Evolutionary conservation across 2,888 invertebrate genomes (phyloP).

Genomic region (Napeogenes inachia): DNA sequence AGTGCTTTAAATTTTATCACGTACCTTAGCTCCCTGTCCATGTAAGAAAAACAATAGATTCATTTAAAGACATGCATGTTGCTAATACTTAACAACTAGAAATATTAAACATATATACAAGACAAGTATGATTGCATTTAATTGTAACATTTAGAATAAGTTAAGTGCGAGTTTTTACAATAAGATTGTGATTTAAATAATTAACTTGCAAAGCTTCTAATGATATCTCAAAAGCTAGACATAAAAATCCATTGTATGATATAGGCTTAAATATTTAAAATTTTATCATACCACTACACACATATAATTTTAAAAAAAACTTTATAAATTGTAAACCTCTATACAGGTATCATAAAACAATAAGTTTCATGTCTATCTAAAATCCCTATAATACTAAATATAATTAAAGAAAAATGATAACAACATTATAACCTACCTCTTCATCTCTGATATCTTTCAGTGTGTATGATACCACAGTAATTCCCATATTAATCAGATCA

Average conservation of each 20-base stretch:
- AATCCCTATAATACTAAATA: neutral
- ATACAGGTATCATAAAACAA: too few species aligned
- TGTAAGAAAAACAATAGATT: slow-evolving; percentile 48
- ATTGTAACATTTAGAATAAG: too few species aligned
- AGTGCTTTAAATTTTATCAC: slow-evolving; percentile 35
- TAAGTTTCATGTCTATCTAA: neutral
- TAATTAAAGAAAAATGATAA: neutral
- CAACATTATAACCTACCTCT: slow-evolving; percentile 82
- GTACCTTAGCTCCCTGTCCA: slow-evolving; percentile 72
- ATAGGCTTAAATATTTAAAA: too few species aligned
- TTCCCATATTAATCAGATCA: slow-evolving; percentile 97
- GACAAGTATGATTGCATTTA: too few species aligned
- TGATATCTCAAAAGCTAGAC: neutral
- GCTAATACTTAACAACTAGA: too few species aligned
- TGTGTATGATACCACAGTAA: slow-evolving; percentile 96
- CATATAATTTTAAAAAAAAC: too few species aligned
- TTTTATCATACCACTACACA: too few species aligned
- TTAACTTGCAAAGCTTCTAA: slow-evolving; percentile 5
- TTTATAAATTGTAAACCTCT: too few species aligned
- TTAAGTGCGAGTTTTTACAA: too few species aligned
- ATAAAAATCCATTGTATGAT: too few species aligned
- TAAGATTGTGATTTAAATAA: slow-evolving; percentile 26
- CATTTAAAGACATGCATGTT: slow-evolving; percentile 34
- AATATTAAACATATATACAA: too few species aligned
- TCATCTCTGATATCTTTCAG: slow-evolving; percentile 96